phyloP scores from a whole-genome alignment of 2,113 vertebrate species.

The Chrysochloris asiatica region DNA sequence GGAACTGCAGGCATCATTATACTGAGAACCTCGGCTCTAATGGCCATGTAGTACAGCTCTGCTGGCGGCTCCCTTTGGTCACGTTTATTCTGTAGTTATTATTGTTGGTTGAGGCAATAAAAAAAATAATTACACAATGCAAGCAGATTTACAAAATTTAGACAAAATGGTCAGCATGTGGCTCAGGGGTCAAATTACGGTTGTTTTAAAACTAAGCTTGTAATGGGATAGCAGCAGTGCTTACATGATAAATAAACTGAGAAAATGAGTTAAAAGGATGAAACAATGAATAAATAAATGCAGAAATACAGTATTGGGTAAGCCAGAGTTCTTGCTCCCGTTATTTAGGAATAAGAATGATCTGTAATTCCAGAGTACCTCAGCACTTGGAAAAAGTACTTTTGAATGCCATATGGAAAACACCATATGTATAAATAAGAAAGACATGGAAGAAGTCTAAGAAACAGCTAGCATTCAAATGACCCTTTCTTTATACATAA shows the following conservation, averaged over 20 bases:
- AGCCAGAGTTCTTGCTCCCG: background rate
- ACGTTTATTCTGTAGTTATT: conserved; percentile 47
- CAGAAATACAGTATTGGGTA: background rate
- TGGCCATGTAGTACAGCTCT: background rate
- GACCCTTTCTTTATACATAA: background rate
- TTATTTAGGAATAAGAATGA: conserved; percentile 2
- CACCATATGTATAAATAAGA: background rate
- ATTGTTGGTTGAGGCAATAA: conserved; percentile 52
- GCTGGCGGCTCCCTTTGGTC: conserved; percentile 20
- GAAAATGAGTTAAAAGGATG: background rate
- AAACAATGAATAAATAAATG: background rate
- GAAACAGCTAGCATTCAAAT: background rate
- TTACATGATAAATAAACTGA: background rate
- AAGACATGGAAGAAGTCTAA: background rate
- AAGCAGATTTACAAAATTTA: conserved; percentile 39
- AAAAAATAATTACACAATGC: conserved; percentile 53
- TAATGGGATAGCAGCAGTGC: background rate
- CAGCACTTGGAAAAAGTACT: background rate
- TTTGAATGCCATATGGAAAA: background rate
- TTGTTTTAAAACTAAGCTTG: background rate
- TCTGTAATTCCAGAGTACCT: background rate
- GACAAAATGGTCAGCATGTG: background rate
- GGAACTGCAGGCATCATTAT: background rate
- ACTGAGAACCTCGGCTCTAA: background rate
- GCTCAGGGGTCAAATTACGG: background rate